These are phyloP conservation scores for Rhabdornis inornatus DNA, from an alignment of 2,113 vertebrate species.

Conservation along the genomic window DNA sequence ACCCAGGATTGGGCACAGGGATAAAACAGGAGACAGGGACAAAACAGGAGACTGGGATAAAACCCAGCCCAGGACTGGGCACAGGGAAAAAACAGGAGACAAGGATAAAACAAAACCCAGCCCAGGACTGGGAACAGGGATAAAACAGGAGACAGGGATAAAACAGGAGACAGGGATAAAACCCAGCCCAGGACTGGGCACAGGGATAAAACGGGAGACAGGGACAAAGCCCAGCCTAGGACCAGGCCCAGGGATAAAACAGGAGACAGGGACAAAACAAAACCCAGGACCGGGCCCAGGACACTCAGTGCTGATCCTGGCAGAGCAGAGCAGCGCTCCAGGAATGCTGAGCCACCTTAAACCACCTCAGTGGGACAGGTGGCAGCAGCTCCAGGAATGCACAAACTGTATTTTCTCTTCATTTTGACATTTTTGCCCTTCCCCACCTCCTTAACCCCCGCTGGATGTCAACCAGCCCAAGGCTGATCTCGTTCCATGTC, in stretches of 20 bases:
- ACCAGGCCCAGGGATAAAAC: background rate
- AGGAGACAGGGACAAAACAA: background rate
- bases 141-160: background rate
- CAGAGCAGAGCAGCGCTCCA: background rate
- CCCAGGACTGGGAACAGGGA: too few relatives aligned
- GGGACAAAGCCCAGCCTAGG: background rate
- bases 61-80: too few relatives aligned
- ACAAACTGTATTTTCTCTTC: background rate
- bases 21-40: too few relatives aligned
- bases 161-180: background rate
- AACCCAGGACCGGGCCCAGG: background rate
- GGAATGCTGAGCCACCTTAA: background rate
- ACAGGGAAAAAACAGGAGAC: too few relatives aligned
- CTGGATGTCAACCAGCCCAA: background rate
- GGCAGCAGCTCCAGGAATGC: background rate
- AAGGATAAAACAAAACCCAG: too few relatives aligned
- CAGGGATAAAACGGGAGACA: too few relatives aligned
- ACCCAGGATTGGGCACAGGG: too few relatives aligned
- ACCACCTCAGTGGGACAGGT: background rate
- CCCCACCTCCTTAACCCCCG: background rate
- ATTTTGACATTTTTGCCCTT: background rate
- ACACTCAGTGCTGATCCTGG: background rate
- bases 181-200: background rate
- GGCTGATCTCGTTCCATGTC: background rate
- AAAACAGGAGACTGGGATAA: background rate